These are phyloP conservation scores for Autographa gamma DNA, from an alignment of 2,888 invertebrate species.

Conservation along the genomic window DNA sequence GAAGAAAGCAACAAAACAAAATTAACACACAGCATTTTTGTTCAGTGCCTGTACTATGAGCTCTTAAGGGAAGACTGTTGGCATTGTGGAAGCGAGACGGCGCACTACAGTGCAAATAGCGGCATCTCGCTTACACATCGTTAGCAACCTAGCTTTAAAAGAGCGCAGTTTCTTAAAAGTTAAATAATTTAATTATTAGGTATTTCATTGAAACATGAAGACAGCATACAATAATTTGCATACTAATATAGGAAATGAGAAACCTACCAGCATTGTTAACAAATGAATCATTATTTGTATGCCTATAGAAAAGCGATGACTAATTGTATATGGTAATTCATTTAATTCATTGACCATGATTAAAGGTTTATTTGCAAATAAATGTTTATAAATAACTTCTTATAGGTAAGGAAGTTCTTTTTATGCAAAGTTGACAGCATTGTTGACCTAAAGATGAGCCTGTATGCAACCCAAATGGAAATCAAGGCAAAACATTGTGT, in stretches of 20 bases:
- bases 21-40: no score
- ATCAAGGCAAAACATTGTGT: no score
- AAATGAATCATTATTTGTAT: not conserved
- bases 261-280: not conserved
- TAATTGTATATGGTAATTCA: not conserved
- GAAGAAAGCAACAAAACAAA: no score
- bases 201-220: constrained; percentile 3
- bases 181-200: not conserved
- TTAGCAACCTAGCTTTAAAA: no score
- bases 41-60: no score
- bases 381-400: not conserved
- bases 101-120: no score
- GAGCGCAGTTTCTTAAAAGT: not conserved
- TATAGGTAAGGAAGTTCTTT: not conserved
- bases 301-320: not conserved
- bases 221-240: not conserved
- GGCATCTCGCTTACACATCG: no score
- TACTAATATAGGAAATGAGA: not conserved
- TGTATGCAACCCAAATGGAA: not conserved
- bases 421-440: not conserved
- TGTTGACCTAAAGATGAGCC: not conserved
- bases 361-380: not conserved
- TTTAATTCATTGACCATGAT: not conserved
- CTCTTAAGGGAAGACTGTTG: no score
- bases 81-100: no score